These are phyloP conservation scores for Megastigmus dorsalis DNA, from an alignment of 2,888 invertebrate genomes.

Conservation along the genomic window DNA sequence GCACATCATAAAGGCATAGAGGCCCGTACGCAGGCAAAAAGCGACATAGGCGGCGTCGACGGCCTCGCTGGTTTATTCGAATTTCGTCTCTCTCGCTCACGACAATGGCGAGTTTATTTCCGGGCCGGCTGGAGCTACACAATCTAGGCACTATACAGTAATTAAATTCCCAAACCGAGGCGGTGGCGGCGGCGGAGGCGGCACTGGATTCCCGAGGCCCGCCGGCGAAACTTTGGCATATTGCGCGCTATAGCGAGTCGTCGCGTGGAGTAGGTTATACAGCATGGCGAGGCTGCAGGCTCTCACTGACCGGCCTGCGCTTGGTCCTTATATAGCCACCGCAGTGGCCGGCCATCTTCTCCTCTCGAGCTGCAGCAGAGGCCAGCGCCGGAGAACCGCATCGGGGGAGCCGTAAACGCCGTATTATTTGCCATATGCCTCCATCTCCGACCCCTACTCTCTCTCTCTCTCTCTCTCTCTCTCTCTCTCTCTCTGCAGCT, in stretches of 20 bases:
- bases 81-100: constrained; percentile 49
- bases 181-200: too few relatives aligned
- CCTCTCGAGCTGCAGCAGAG: constrained; percentile 43
- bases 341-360: constrained; percentile 40
- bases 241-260: constrained; percentile 72
- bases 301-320: constrained; percentile 40
- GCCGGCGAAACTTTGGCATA: constrained; percentile 70
- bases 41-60: background rate
- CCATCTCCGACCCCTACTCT: constrained; percentile 51
- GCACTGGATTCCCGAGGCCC: constrained; percentile 48
- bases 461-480: constrained; percentile 58
- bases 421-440: constrained; percentile 72
- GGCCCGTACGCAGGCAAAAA: background rate
- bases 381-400: constrained; percentile 39
- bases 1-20: background rate
- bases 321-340: constrained; percentile 18
- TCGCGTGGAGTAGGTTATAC: too few relatives aligned
- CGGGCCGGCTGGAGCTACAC: constrained; percentile 74
- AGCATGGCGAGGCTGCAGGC: too few relatives aligned
- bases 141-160: constrained; percentile 74
- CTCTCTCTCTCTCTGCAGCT: constrained; percentile 38
- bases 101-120: constrained; percentile 75
- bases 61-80: background rate
- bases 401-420: constrained; percentile 64
- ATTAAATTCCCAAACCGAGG: constrained; percentile 73